These are phyloP conservation scores for Hylaeus anthracinus DNA, from an alignment of 1,140 invertebrate genomes.

Conservation along the genomic window DNA sequence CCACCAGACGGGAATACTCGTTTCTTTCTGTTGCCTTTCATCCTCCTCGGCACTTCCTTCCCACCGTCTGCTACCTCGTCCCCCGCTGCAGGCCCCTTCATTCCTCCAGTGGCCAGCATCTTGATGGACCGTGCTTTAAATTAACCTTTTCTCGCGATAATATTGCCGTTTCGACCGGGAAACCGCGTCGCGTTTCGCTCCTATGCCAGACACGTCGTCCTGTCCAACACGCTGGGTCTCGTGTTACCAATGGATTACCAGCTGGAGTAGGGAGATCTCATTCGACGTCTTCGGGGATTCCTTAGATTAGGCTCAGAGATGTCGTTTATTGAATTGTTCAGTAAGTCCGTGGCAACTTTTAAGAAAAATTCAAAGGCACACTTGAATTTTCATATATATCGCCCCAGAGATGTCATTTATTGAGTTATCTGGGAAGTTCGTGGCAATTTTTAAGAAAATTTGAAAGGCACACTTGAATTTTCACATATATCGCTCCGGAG, in stretches of 20 bases:
- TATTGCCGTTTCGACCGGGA: conserved; percentile 11
- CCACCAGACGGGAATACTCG: conserved; percentile 66
- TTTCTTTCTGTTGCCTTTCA: conserved; percentile 68
- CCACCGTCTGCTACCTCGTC: conserved; percentile 58
- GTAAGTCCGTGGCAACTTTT: too few relatives aligned
- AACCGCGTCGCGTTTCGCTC: not conserved
- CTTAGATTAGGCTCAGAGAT: too few relatives aligned
- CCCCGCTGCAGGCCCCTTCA: conserved; percentile 21
- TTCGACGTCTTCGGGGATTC: too few relatives aligned
- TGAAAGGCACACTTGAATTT: too few relatives aligned
- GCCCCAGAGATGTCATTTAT: too few relatives aligned
- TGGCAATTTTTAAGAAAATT: too few relatives aligned
- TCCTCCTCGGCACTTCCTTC: conserved; percentile 65
- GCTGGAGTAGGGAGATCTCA: too few relatives aligned
- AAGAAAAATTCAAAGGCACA: too few relatives aligned
- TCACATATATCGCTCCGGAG: too few relatives aligned
- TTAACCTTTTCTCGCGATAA: conserved; percentile 49
- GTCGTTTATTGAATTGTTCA: too few relatives aligned
- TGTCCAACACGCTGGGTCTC: not conserved
- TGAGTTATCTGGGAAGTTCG: too few relatives aligned
- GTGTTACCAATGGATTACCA: not conserved
- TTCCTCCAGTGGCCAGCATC: conserved; percentile 42
- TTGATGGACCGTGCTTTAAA: conserved; percentile 46
- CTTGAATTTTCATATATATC: too few relatives aligned
- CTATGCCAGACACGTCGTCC: not conserved